These are phyloP conservation scores for Poeciliopsis infans DNA, from an alignment of 2,797 vertebrate genomes.

Conservation along the genomic window DNA sequence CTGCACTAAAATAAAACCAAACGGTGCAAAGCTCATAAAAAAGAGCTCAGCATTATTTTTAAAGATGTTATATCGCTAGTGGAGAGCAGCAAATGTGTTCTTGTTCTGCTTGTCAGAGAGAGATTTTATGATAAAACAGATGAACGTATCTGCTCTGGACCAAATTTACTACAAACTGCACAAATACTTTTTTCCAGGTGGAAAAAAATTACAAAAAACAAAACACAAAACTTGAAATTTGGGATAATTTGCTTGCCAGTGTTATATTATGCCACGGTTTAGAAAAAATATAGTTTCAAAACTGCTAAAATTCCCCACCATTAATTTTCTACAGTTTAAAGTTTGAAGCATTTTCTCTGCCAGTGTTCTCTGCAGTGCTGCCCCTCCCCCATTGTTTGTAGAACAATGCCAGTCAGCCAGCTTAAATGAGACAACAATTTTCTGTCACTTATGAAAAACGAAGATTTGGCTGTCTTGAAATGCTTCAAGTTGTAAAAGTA, in stretches of 20 bases:
- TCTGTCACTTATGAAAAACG: background rate
- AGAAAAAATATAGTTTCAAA: background rate
- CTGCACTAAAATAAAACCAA: slow-evolving; percentile 1
- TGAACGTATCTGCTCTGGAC: background rate
- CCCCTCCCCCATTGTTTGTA: background rate
- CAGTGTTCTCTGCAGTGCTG: background rate
- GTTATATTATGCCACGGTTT: background rate
- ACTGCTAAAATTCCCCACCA: background rate
- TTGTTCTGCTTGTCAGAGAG: background rate
- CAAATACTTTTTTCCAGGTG: background rate
- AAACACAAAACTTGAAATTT: background rate
- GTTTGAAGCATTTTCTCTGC: background rate
- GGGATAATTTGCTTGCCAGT: background rate
- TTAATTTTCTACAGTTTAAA: background rate
- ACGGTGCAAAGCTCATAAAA: background rate
- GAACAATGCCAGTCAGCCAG: background rate
- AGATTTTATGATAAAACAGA: background rate
- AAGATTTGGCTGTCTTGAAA: background rate
- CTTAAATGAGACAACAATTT: background rate
- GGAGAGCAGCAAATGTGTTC: background rate
- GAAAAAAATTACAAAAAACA: background rate
- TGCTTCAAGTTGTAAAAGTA: background rate
- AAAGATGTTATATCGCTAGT: background rate
- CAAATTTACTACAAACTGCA: background rate
- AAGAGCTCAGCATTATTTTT: background rate